Conservation (phyloP, 2,797 vertebrate genomes). For the Amazonetta brasiliensis region DNA sequence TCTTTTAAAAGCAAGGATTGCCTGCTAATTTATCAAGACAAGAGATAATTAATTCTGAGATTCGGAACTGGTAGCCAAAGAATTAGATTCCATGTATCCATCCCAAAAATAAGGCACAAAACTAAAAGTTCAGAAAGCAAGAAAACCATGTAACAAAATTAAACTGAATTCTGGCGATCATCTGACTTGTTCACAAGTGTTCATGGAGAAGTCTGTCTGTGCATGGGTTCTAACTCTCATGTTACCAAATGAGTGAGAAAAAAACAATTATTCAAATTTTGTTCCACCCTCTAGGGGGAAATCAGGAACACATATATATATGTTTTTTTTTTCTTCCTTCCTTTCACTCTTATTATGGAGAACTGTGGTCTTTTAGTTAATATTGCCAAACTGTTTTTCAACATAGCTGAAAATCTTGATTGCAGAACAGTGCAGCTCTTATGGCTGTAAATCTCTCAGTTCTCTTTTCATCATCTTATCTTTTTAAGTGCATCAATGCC, state of each 20-base stretch:
- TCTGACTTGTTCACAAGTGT: neutral
- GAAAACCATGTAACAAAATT: neutral
- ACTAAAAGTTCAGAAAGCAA: neutral
- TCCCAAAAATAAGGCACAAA: neutral
- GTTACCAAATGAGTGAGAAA: neutral
- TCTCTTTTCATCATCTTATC: neutral
- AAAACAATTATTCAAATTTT: neutral
- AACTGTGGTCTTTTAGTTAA: neutral
- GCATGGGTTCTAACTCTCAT: neutral
- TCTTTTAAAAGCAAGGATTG: constrained; percentile 8
- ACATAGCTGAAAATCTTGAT: neutral
- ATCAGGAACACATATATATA: neutral
- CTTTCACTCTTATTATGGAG: neutral
- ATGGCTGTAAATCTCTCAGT: neutral
- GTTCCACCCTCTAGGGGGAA: neutral
- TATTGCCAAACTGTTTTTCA: neutral
- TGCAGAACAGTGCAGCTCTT: neutral
- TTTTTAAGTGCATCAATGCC: neutral
- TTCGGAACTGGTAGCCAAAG: neutral
- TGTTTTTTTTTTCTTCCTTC: neutral
- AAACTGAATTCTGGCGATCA: neutral
- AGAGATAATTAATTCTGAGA: constrained; percentile 10
- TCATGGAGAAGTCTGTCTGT: neutral
- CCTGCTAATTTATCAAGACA: constrained; percentile 25
- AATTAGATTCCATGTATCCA: neutral